Base-by-base conservation (phyloP, 2,797 vertebrate species). In the Phylloscopus collybita region DNA sequence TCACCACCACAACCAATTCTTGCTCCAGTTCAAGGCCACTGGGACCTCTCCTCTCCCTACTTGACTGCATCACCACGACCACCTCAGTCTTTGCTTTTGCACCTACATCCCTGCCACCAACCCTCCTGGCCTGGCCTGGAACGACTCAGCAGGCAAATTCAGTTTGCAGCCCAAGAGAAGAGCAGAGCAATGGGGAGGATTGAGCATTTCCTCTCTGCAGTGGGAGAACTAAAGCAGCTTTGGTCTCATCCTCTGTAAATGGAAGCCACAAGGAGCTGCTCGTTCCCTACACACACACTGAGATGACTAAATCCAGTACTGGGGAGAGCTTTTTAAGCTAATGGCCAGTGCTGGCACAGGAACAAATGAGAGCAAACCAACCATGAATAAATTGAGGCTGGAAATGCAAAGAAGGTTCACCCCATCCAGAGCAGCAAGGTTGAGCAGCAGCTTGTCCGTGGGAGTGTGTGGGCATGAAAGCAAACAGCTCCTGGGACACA, bases 381-480 rank as follows among this genome's bases (percentile, higher is more conserved):
- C 47, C 82, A 66, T 72, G 40, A 91, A 88, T 86, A 92, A 93
- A 83, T 14, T 59, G 69, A 88, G 70, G 44, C 30, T 95, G 70
- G 76, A 94, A 95, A 86, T 27, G 16, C 59, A 84, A 88, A 90
- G 80, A 80, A 82, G 45, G 34, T 80, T 94, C 70, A 29, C 49
- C 51, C 50, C 54, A 90, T 57, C 82, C n/a, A 0, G 94, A 90
- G 80, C 85, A 95, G 70, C 0, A 22, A 93, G 90, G 85, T 78
- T 93, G 69, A 81, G 62, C 47, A 91, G 82, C 90, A 96, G 88
- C 92, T 92, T 92, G 88, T 92, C 73, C 0, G 47, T 90, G 90
- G 93, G 88, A 94, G 71, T 88, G 7, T 3, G 40, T 59, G 67
- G 94, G 89, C 84, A 89, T 7, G 11, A 89, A 93, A 94, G 64